Evolutionary conservation across 2,888 invertebrate genomes (phyloP), one percentile per base, ranked within the genome.

Genomic region (Lysandra bellargus): DNA sequence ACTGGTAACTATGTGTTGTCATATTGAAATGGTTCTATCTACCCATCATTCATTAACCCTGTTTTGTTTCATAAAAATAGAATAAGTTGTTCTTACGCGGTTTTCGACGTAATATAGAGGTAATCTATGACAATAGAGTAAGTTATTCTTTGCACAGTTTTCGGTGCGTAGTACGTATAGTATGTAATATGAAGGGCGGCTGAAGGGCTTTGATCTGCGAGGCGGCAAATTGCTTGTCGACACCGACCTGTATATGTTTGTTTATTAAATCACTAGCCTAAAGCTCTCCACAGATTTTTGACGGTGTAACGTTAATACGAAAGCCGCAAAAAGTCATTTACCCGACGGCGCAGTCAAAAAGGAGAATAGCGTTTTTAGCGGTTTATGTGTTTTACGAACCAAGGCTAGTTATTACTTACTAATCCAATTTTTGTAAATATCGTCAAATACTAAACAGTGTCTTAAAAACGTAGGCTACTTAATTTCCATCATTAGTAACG

Each of bases 171-270:
- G 33, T 37, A 64, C 3, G 33, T 33, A 37, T 37, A 64, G 37
- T 69, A 17, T 69, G 69, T 69, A 69, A 30, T 69, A 17, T 37
- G 69, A 69, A 69, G 69, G 69, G 69, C 69, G 69, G 4, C 14
- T 14, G 82, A 81, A 82, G 81, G 85, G 86, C 93, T 93, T 93
- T 93, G 93, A 93, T 93, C 92, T 84, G 78, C 84, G 86, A 86
- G 85, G 87, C 91, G 93, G 87, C 83, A 90, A 94, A 93, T 94
- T 92, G 89, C 88, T 87, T 87, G 86, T 82, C 87, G 85, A 83
- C 86, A 85, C 85, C 81, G 85, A 83, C 85, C 79, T 81, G 77
- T 74, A 69, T 79, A 60, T 75, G 49, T 61, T 53, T 79, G 75
- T 69, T 72, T 73, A 80, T 74, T 80, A 73, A 74, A 74, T 78